These are phyloP conservation scores for Trididemnum nubilum DNA, from an alignment of 23 tunicate species.

Conservation along the genomic window DNA sequence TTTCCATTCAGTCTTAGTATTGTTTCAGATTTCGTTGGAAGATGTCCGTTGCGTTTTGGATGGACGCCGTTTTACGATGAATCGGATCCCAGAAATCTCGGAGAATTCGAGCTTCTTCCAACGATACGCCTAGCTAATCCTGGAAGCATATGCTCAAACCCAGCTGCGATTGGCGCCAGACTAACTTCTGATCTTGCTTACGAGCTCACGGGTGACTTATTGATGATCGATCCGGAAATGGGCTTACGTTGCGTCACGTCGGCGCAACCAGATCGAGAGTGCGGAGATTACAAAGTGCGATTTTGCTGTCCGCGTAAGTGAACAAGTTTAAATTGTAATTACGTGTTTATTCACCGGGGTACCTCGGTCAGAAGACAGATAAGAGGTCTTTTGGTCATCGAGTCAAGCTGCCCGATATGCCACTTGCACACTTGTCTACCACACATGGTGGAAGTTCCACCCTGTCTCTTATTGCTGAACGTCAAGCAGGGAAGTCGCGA, in stretches of 20 bases:
- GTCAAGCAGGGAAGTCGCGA: no score
- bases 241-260: slow-evolving; percentile 1
- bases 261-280: not conserved
- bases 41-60: slow-evolving; percentile 26
- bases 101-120: slow-evolving; percentile 35
- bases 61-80: slow-evolving; percentile 30
- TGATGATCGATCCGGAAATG: slow-evolving; percentile 1
- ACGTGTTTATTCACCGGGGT: no score
- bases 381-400: no score
- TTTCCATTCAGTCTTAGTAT: no score
- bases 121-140: not conserved
- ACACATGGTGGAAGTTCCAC: no score
- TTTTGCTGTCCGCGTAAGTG: slow-evolving; percentile 44
- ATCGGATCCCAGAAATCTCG: not conserved
- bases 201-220: not conserved
- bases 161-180: slow-evolving; percentile 42
- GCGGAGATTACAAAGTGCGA: slow-evolving; percentile 32
- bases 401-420: no score
- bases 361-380: no score
- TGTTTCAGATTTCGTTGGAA: slow-evolving; percentile 35
- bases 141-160: slow-evolving; percentile 27
- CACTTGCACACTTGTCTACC: no score
- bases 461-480: no score
- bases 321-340: no score
- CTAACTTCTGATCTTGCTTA: slow-evolving; percentile 5